Evolutionary conservation across 2,888 invertebrate genomes (phyloP), one percentile per base, ranked within the genome.

Genomic region (Pachliopta kotzebuea): DNA sequence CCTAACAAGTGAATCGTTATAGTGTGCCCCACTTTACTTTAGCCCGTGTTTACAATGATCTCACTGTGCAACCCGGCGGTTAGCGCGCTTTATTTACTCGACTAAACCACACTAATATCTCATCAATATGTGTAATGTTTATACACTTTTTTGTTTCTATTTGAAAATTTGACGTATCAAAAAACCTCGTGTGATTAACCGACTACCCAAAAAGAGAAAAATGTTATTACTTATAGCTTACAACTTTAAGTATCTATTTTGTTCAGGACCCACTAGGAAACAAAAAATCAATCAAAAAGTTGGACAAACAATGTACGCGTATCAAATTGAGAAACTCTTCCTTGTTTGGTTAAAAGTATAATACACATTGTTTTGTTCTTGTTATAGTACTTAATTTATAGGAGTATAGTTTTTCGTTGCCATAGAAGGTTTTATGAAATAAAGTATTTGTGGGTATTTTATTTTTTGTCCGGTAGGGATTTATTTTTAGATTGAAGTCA

Each of bases 1-100:
- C 84, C 76, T 80, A 80, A 85, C 82, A 84, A 85, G 81, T 80
- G 76, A 80, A 74, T 81, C 78, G 81, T 84, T 85, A 72, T 79
- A 82, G 77, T 77, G 76, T 80, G 83, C 72, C 80, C 83, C 72
- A 84, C 77, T 82, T 84, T 77, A 65, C 68, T 63, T 56, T 65
- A 57, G 59, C 24, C 59, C 55, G 68, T 66, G 73, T 80, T 78
- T 76, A 79, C 78, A 78, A 72, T 74, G 73, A 69, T 72, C 70
- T 73, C 70, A 70, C 74, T 79, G 73, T 75, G 72, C 72, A 72
- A 72, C 75, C 74, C 70, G 69, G 71, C 72, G 70, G 65, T 72
- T 74, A 67, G 70, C 66, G 68, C 66, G 70, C 63, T 63, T 64
- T 67, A 63, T 67, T 67, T 69, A 66, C 68, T 67, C 59, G 59